Base-by-base conservation (phyloP, 2,888 invertebrate species). In the Scaptomyza cyrtandrae region DNA sequence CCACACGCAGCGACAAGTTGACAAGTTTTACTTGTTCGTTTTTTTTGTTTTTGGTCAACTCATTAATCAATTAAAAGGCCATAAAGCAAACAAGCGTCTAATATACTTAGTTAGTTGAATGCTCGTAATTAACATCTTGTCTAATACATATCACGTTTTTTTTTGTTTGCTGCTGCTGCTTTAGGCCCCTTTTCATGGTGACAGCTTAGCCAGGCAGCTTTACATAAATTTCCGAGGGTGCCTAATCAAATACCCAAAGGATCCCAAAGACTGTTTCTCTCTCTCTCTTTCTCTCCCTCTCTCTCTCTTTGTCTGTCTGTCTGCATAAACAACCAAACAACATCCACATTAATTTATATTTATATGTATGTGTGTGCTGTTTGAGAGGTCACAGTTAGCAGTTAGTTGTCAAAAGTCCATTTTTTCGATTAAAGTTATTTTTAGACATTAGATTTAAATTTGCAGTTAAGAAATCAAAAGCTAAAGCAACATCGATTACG, bases 41-140 rank as follows among this genome's bases (percentile, higher is more conserved):
- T 56, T 54, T 7, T 65, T 65, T 39, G 45, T 46, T 48, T 62
- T 59, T 46, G 62, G 66, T 58, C 55, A 27, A 43, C 80, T 80
- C 84, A 84, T 84, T 84, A 85, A 84, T 84, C 87, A 84, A 84
- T 84, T 87, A 84, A 85, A 72, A 78, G 71, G 70, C 64, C 71
- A 76, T 75, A 72, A 74, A 68, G 73, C 69, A 74, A 71, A 68
- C 70, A 67, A 72, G 64, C 62, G 69, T 50, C 85, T 71, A 82
- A 83, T 86, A 72, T 68, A 27, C 50, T 48, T 45, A 62, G 50
- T 49, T 53, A 62, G 44, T 63, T 60, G 43, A 52, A 55, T 57
- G 49, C 54, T 46, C 52, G 37, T 55, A 78, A 66, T 61, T 72
- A 65, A 81, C 78, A 70, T 55, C 56, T 50, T 70, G 82, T 75